Evolutionary conservation across 1,140 invertebrate genomes (phyloP), one percentile per base, ranked within the genome.

Genomic region (Scaptodrosophila lebanonensis): DNA sequence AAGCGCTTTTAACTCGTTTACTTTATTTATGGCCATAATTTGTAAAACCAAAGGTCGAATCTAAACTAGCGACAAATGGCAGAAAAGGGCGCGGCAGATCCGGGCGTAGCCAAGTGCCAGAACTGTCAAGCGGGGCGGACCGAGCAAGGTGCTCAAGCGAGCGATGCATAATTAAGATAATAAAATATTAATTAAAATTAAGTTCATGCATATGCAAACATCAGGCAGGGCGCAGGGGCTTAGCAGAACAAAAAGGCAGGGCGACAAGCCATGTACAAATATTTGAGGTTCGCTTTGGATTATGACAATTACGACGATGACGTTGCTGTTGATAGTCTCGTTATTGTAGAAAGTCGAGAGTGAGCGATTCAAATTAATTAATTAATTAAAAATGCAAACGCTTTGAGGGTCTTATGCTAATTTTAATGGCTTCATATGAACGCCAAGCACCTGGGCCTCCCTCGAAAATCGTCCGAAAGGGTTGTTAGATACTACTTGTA

Each of bases 1-100:
- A 82, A 82, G 69, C 75, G 90, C 91, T 63, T 91, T 90, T 67
- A 92, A 66, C 79, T 84, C 79, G 79, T 84, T 84, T 70, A 75
- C 65, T 67, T 84, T 84, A 84, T 84, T 84, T 84, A 84, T 84
- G 79, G 51, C 62, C 73, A 84, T 83, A 84, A 84, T 84, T 84
- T 84, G 79, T 84, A 79, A 61, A 69, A 50, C 62, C 70, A 84
- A 77, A 84, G 79, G 79, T 84, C 72, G 70, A 83, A 70, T 70
- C 77, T 70, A 82, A 73, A 66, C 52, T 53, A 29, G 44, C 62
- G 50, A 68, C 69, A 44, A 71, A 38, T 16, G 6, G 13, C 6
- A 2, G 6, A n/a, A 33, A 69, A 69, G 73, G 75, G 73, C 58
- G 64, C 72, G 72, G 66, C 51, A 5, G 13, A 9, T 2, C 4